Base-by-base conservation (phyloP, 2,797 vertebrate species). In the Gallinago nigripennis region DNA sequence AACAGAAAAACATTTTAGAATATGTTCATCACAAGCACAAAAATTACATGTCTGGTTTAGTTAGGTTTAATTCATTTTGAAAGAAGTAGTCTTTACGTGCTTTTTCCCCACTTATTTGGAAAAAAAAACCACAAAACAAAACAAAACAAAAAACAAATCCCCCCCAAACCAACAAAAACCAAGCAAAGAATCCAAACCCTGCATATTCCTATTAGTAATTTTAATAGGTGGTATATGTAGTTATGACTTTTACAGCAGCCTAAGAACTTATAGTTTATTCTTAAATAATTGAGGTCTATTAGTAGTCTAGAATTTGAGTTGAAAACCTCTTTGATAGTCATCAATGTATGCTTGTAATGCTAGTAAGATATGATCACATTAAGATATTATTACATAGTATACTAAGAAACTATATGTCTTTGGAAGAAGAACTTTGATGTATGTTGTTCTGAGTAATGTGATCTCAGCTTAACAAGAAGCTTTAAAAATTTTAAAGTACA, bases 1-100 rank as follows among this genome's bases (percentile, higher is more conserved):
- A 89, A 93, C 90, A 92, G 84, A 60, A 94, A 82, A 89, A 68
- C 33, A 19, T 68, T 88, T 82, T 75, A 60, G 37, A 19, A 8
- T 90, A 5, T 75, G 31, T 66, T 84, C 37, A 75, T 82, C 68
- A 35, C 33, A 82, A 87, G 37, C 48, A 57, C 83, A 76, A 92
- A 90, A 87, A 82, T 23, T 57, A 23, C 4, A 6, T 69, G 27
- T 68, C 43, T 58, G 5, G 84, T 89, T 89, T 71, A 35, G 16
- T 63, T 81, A 48, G 21, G 70, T 82, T 86, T 84, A 12, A 50
- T 80, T 89, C n/a, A 43, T 85, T 87, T 86, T 78, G 27, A 82
- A 93, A 83, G 5, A 65, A 68, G n/a, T 87, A 14, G 33, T 21
- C 41, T 89, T 91, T 78, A 37, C 4, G 6, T 94, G 19, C 9